Percentiles rank a stretch among this genome's conserved stretches.
phyloP scores from a whole-genome alignment of 2,888 invertebrate species.

The Cistogaster globosa region DNA sequence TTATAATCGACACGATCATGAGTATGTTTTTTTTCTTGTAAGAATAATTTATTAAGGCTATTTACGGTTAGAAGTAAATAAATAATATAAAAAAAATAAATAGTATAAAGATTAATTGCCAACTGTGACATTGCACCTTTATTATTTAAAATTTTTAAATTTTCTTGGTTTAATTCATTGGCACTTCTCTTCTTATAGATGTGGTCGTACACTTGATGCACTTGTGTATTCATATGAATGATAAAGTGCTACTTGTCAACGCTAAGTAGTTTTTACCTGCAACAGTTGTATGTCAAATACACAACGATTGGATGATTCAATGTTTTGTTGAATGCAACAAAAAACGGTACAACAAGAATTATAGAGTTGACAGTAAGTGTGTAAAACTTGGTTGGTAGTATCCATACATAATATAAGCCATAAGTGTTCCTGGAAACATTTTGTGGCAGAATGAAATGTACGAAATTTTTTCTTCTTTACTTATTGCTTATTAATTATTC shows the following conservation, averaged over 20 bases:
- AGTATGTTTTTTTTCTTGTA: no score
- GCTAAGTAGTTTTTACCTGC: slow-evolving; percentile 55
- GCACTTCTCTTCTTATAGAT: slow-evolving; percentile 39
- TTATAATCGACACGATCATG: no score
- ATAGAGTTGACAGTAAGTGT: neutral
- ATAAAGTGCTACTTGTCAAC: slow-evolving; percentile 64
- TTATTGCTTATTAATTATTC: no score
- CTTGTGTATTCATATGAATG: slow-evolving; percentile 26
- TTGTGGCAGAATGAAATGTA: neutral
- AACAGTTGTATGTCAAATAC: slow-evolving; percentile 20
- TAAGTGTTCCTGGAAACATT: neutral
- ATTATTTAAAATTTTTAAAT: slow-evolving; percentile 18
- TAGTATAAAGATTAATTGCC: slow-evolving; percentile 66
- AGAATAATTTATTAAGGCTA: neutral
- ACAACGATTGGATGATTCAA: slow-evolving; percentile 1
- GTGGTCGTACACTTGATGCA: neutral
- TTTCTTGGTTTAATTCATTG: slow-evolving; percentile 42
- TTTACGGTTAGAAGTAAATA: neutral
- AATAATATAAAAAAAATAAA: neutral
- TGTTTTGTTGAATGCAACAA: no score
- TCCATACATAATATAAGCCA: neutral
- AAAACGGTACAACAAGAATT: no score
- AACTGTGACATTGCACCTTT: slow-evolving; percentile 59
- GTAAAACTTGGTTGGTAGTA: neutral
- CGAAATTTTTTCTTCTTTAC: neutral